These are phyloP conservation scores for Blastobasis lacticolella DNA, from an alignment of 2,888 invertebrate species.

Conservation along the genomic window DNA sequence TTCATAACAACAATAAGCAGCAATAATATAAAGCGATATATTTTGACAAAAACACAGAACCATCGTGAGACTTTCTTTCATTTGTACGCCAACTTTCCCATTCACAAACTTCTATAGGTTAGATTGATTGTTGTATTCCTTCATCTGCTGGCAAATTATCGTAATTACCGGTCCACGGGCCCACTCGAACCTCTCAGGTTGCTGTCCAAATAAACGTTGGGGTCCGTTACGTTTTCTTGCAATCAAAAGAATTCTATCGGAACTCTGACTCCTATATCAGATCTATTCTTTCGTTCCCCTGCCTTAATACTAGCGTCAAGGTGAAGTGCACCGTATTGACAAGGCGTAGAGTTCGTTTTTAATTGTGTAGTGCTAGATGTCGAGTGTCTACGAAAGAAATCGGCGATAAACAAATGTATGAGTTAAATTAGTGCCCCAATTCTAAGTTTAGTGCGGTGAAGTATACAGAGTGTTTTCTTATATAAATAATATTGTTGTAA, in stretches of 20 bases:
- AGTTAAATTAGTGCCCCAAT: conserved; percentile 58
- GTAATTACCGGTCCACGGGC: conserved; percentile 60
- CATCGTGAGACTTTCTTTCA: too few relatives aligned
- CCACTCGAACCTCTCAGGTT: conserved; percentile 68
- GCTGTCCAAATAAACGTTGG: conserved; percentile 73
- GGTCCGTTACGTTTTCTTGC: conserved; percentile 62
- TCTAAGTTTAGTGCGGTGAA: conserved; percentile 28
- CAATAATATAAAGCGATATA: too few relatives aligned
- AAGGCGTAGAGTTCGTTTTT: conserved; percentile 16
- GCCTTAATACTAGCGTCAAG: conserved; percentile 19
- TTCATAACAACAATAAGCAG: too few relatives aligned
- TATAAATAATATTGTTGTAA: not conserved
- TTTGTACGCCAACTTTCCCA: too few relatives aligned
- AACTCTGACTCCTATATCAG: conserved; percentile 53
- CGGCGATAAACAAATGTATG: conserved; percentile 69
- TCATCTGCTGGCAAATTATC: conserved; percentile 67
- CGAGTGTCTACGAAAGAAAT: conserved; percentile 65
- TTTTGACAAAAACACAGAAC: too few relatives aligned
- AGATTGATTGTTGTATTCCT: conserved; percentile 19
- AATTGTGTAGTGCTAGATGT: conserved; percentile 27
- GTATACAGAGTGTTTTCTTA: conserved; percentile 33
- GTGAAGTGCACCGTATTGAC: conserved; percentile 18
- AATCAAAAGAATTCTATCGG: conserved; percentile 64
- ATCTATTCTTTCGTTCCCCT: conserved; percentile 68
- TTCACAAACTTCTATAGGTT: too few relatives aligned